Evolutionary conservation across 2,888 invertebrate genomes (phyloP), one percentile per base, ranked within the genome.

Genomic region (Drosophila birchii): DNA sequence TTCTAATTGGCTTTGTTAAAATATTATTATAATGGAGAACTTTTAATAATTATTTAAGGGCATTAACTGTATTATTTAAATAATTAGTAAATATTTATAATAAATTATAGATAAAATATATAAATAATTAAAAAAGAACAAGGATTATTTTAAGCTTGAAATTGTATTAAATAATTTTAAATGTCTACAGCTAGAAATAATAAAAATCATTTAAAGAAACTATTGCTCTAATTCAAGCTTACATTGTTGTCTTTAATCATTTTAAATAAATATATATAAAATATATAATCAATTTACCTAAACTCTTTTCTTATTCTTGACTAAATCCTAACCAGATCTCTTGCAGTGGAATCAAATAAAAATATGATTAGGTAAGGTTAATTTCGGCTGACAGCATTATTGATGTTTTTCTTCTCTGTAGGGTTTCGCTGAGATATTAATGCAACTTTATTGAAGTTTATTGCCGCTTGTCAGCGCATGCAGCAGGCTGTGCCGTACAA

Each of bases 371-470:
- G 23, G 23, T 54, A 38, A 26, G 38, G 5, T n/a, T 54, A 54
- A 38, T 54, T 54, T 38, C 12, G 38, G 7, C 4, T 6, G 54
- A 54, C 36, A 54, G 38, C 23, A 8, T 39, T 39, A 55, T 55
- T 55, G 12, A 49, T 26, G 32, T 36, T 49, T 64, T 66, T 61
- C 51, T 26, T 29, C 20, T 53, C 51, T 53, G 51, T 53, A 53
- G 14, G 20, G 43, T 45, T 57, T 70, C n/a, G 78, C 67, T 78
- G 75, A 78, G 80, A 77, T 84, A 86, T 81, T 88, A 75, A 82
- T 86, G 80, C 69, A 79, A 80, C 75, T 82, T 82, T 87, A 88
- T 88, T 87, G 80, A 84, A 87, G 88, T 86, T 87, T 88, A 87
- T 86, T 87, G 78, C 75, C 61, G 76, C 78, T 88, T 88, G 89